These are phyloP conservation scores for Caenorhabditis brenneri DNA, from an alignment of 1,140 invertebrate species.

Conservation along the genomic window DNA sequence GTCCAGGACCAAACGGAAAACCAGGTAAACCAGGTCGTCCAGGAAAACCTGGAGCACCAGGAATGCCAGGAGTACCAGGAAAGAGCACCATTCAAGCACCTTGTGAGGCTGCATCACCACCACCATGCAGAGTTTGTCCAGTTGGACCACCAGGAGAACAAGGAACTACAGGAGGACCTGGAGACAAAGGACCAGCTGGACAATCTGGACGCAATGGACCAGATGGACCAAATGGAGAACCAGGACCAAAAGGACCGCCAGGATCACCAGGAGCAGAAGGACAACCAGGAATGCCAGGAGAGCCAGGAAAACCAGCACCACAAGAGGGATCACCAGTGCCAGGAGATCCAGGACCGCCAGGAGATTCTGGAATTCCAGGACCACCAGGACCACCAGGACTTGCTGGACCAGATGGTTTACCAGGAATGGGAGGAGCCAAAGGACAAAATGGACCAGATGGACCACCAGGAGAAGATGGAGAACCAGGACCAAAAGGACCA, in stretches of 20 bases:
- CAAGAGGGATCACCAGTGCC: slow-evolving; percentile 26
- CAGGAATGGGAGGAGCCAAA: slow-evolving; percentile 25
- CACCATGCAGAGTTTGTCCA: slow-evolving; percentile 24
- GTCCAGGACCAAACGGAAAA: slow-evolving; percentile 54
- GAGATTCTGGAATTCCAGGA: slow-evolving; percentile 38
- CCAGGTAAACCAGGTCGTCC: slow-evolving; percentile 57
- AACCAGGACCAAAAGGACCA: slow-evolving; percentile 28
- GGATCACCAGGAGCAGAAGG: slow-evolving; percentile 19
- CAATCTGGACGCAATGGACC: slow-evolving; percentile 7
- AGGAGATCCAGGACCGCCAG: slow-evolving; percentile 35
- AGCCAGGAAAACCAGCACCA: slow-evolving; percentile 25
- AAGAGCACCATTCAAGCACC: slow-evolving; percentile 9
- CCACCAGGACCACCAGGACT: slow-evolving; percentile 30
- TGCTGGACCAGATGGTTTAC: slow-evolving; percentile 18
- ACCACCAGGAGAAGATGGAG: slow-evolving; percentile 25
- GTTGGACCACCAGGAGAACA: slow-evolving; percentile 11
- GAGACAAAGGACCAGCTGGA: slow-evolving; percentile 16
- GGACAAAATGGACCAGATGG: slow-evolving; percentile 24
- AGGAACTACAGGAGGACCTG: background rate
- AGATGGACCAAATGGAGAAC: slow-evolving; percentile 24
- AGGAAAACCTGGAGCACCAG: slow-evolving; percentile 50
- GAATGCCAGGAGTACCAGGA: slow-evolving; percentile 35
- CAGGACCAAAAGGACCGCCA: slow-evolving; percentile 35
- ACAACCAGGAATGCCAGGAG: slow-evolving; percentile 37
- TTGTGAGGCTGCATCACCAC: slow-evolving; percentile 9